Evolutionary conservation across 2,113 vertebrate genomes (phyloP).

Genomic region (Anas platyrhynchos): DNA sequence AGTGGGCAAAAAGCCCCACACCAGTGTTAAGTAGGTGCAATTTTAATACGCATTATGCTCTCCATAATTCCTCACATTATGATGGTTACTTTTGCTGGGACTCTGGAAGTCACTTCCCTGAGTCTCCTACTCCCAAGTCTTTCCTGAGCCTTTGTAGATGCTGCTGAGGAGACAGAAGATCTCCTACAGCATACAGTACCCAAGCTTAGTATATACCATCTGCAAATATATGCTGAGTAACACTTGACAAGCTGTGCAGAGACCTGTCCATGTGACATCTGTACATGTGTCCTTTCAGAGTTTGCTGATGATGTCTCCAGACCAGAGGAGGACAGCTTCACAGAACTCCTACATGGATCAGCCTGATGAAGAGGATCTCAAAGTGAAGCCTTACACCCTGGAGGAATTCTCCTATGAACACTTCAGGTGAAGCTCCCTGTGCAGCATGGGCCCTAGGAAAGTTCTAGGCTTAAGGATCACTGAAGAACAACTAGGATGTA

Average conservation of each 20-base stretch:
- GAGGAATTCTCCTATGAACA: conserved; percentile 90
- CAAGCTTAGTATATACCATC: neutral
- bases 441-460: neutral
- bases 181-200: neutral
- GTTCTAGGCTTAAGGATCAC: neutral
- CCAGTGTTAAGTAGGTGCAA: neutral
- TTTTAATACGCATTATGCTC: neutral
- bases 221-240: neutral
- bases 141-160: neutral
- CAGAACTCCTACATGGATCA: conserved; percentile 48
- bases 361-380: conserved; percentile 36
- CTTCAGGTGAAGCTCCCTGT: conserved; percentile 84
- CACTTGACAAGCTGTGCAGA: neutral
- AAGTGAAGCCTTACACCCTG: conserved; percentile 81
- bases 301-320: conserved; percentile 89
- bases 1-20: neutral
- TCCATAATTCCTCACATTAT: neutral
- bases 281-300: conserved; percentile 74
- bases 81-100: neutral
- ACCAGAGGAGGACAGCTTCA: conserved; percentile 83
- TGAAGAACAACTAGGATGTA: neutral
- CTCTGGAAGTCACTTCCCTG: neutral
- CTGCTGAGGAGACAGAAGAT: neutral
- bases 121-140: neutral
- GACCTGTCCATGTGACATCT: neutral